Percentiles rank a stretch among this genome's conserved stretches.
Evolutionary conservation across 2,888 invertebrate species (phyloP).

Genomic region (Pseudococcus jackbeardsleyi): DNA sequence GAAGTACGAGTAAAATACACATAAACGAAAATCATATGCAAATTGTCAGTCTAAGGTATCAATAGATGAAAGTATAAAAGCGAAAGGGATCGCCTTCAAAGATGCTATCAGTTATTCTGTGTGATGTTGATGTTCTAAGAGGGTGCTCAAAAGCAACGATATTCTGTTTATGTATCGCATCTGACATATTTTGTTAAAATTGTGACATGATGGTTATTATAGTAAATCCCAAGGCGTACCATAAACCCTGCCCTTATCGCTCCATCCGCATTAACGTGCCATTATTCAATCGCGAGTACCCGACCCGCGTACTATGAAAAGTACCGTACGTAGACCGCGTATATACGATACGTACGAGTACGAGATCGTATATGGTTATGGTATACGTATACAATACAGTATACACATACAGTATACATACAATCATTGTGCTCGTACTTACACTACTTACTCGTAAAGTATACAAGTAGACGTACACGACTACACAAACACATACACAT

Average conservation of each 20-base stretch:
- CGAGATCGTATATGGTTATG: too few relatives aligned
- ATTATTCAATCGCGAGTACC: conserved; percentile 49
- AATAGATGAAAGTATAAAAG: conserved; percentile 51
- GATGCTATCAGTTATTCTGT: conserved; percentile 58
- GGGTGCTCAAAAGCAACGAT: conserved; percentile 54
- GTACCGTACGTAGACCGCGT: background rate
- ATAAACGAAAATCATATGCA: conserved; percentile 49
- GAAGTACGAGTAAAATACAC: background rate
- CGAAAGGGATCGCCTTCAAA: conserved; percentile 48
- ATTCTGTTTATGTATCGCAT: conserved; percentile 60
- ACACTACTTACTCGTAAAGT: too few relatives aligned
- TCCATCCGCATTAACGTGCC: conserved; percentile 30
- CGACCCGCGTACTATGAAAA: background rate
- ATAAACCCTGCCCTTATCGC: conserved; percentile 51
- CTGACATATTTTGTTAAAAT: conserved; percentile 62
- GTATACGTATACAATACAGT: too few relatives aligned
- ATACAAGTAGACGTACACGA: too few relatives aligned
- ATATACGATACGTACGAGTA: too few relatives aligned
- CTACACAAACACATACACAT: too few relatives aligned
- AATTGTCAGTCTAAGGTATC: conserved; percentile 48
- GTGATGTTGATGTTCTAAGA: conserved; percentile 55
- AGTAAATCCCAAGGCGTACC: conserved; percentile 52
- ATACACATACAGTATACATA: too few relatives aligned
- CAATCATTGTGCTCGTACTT: too few relatives aligned
- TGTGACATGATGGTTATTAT: conserved; percentile 62